Evolutionary conservation across 2,797 vertebrate species (phyloP), one percentile per base, ranked within the genome.

Genomic region (Silurus lanzhouensis): DNA sequence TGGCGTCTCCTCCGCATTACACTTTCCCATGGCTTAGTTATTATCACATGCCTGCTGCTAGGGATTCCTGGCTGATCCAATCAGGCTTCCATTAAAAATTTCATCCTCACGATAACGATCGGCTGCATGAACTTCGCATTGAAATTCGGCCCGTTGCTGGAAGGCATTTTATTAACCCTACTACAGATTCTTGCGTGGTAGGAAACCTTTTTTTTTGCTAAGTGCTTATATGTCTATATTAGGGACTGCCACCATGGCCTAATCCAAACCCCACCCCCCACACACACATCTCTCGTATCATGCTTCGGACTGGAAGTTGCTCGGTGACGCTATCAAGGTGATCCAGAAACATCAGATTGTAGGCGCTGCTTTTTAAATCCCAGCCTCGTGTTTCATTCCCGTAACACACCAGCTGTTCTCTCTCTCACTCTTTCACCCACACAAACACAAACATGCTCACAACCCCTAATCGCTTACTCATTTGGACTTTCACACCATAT

Each of bases 41-140:
- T 17, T 55, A 55, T 75, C 48, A 58, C 74, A 38, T 15, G 19
- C 55, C 19, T 17, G 17, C 13, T 25, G 78, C 7, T 27, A 81
- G n/a, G 0, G n/a, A 66, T 25, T 81, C 15, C 22, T n/a, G 84
- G 93, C 87, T 87, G 85, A 46, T 94, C 95, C 74, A 93, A 9
- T 93, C 14, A 95, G 93, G 91, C 94, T 93, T 93, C 61, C 22
- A 66, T 48, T 66, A 64, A 22, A 64, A 64, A 81, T 12, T 1
- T 48, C 10, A 66, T 48, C 64, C 78, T 27, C n/a, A 22, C 6
- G 44, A 66, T 66, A 48, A 1, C 20, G 17, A 63, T 79, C 31
- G 61, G 76, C 76, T 78, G 27, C 12, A 7, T n/a, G 44, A 7
- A 63, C 31, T 31, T 77, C 31, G 22, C 58, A 92, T 93, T 44